A percentile compares a stretch with the other conserved stretches of the same genome.
phyloP scores from a whole-genome alignment of 2,113 vertebrate genomes.

The Euleptes europaea region DNA sequence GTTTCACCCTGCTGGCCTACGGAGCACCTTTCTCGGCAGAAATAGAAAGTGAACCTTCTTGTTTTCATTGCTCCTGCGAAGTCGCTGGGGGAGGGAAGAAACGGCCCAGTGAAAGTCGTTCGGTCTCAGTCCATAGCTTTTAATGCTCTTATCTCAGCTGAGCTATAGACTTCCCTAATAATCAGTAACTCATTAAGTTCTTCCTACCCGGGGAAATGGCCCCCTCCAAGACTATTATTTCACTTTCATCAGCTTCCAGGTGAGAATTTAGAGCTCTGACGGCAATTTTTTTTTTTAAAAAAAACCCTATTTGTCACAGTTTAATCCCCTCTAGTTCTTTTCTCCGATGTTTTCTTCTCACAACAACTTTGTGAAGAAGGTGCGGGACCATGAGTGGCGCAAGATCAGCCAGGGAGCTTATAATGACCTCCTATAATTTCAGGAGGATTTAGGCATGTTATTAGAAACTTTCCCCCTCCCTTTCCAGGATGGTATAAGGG shows the following conservation, averaged over 20 bases:
- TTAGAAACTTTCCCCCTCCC: too few species aligned
- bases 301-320: too few species aligned
- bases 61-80: not conserved
- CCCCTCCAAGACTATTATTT: not conserved
- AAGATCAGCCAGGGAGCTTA: too few species aligned
- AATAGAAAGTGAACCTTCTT: not conserved
- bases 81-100: not conserved
- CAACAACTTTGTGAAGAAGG: too few species aligned
- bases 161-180: not conserved
- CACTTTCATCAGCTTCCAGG: not conserved
- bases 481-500: too few species aligned
- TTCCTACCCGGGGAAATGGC: not conserved
- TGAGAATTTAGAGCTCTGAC: not conserved
- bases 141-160: not conserved
- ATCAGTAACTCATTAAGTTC: not conserved
- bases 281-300: too few species aligned
- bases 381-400: too few species aligned
- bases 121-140: not conserved
- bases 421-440: too few species aligned
- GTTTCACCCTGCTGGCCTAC: not conserved
- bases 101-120: not conserved
- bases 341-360: too few species aligned
- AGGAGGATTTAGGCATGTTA: too few species aligned
- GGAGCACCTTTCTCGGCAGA: not conserved
- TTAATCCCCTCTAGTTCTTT: too few species aligned